phyloP scores from a whole-genome alignment of 2,797 vertebrate species.

The Morus bassanus region DNA sequence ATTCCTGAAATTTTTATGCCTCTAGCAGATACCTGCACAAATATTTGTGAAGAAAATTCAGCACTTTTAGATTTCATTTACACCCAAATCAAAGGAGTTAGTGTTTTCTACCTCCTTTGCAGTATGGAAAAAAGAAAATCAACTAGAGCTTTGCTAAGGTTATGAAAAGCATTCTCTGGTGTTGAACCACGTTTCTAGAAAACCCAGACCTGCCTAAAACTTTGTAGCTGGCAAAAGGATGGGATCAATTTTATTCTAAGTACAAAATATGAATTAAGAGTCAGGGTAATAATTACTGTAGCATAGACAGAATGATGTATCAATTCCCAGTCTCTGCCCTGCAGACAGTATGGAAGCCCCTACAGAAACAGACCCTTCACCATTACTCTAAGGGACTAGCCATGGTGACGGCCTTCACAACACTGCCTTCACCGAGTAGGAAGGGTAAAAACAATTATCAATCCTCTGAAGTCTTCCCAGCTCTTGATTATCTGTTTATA shows the following conservation, averaged over 20 bases:
- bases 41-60: background rate
- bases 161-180: background rate
- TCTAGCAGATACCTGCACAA: background rate
- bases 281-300: background rate
- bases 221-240: background rate
- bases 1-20: background rate
- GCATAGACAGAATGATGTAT: background rate
- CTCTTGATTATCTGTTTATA: constrained; percentile 19
- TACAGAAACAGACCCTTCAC: background rate
- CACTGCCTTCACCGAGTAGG: background rate
- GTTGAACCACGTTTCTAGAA: background rate
- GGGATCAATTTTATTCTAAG: background rate
- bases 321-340: background rate
- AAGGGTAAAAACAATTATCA: background rate
- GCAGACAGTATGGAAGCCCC: background rate
- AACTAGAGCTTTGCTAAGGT: background rate
- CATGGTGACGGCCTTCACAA: background rate
- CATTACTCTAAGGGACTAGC: background rate
- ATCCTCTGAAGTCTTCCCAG: background rate
- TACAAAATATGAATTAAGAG: background rate
- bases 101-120: background rate
- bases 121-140: background rate
- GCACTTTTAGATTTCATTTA: background rate
- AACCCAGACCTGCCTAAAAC: background rate
- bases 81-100: background rate